Conservation (phyloP, 2,113 vertebrate species). For the Cnemophilus loriae region DNA sequence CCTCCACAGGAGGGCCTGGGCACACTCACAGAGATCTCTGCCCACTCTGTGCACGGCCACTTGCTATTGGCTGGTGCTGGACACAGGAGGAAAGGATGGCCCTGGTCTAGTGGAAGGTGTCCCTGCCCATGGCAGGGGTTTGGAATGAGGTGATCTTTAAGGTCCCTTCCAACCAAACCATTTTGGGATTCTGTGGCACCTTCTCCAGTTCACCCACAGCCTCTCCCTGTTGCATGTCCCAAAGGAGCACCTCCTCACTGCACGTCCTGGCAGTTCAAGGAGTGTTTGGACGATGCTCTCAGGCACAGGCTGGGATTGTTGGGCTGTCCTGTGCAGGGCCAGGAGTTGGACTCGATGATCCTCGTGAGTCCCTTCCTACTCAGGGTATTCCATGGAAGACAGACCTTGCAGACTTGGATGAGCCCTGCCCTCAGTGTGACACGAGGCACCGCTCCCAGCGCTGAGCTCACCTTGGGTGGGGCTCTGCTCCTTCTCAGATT, state of each 20-base stretch:
- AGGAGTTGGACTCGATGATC: background rate
- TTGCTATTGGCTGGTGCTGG: background rate
- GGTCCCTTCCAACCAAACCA: background rate
- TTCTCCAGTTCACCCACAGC: background rate
- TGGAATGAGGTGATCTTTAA: background rate
- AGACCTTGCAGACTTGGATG: background rate
- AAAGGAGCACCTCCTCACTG: rapidly evolving
- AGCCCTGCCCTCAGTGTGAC: background rate
- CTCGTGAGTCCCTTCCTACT: background rate
- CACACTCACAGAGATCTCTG: background rate
- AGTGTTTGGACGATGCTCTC: rapidly evolving
- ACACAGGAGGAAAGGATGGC: background rate
- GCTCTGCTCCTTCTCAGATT: background rate
- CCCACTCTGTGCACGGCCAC: background rate
- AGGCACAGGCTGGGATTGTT: background rate
- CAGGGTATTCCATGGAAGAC: background rate
- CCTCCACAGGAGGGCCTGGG: background rate
- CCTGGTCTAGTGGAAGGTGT: background rate
- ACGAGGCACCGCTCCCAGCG: rapidly evolving
- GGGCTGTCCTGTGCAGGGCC: background rate
- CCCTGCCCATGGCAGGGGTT: background rate
- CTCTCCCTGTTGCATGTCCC: background rate
- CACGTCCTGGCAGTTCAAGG: background rate
- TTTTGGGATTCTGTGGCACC: background rate
- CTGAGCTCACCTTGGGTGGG: background rate